Percentiles rank a stretch among this genome's conserved stretches.
Conservation (phyloP, 2,888 invertebrate genomes). For the Zaprionus bogoriensis region DNA sequence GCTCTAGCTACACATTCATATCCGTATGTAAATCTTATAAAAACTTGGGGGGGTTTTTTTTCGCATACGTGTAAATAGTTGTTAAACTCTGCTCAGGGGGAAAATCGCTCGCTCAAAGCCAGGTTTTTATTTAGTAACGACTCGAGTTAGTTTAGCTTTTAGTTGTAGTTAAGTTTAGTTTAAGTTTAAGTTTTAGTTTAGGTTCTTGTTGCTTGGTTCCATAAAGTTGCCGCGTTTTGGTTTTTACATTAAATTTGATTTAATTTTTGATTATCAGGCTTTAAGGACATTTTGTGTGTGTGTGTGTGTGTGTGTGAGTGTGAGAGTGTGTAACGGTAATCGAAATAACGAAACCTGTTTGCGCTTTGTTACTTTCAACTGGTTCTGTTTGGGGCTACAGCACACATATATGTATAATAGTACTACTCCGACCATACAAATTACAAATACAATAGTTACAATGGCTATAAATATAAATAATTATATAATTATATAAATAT, state of each 20-base stretch:
- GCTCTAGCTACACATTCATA: slow-evolving; percentile 20
- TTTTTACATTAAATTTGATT: slow-evolving; percentile 78
- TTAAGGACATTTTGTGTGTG: slow-evolving; percentile 9
- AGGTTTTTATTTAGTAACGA: too few species aligned
- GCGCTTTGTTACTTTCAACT: slow-evolving; percentile 27
- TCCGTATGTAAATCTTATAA: slow-evolving; percentile 52
- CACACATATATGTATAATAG: slow-evolving; percentile 49
- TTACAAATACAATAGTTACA: slow-evolving; percentile 32
- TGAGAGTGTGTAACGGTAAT: slow-evolving; percentile 7
- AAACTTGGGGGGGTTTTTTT: slow-evolving; percentile 10
- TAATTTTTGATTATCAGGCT: slow-evolving; percentile 81
- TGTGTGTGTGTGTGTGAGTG: slow-evolving; percentile 2
- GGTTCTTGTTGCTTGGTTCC: slow-evolving; percentile 64
- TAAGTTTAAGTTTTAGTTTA: slow-evolving; percentile 21
- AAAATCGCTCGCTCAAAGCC: slow-evolving; percentile 40
- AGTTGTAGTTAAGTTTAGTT: slow-evolving; percentile 11
- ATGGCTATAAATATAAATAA: slow-evolving; percentile 36
- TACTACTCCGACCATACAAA: slow-evolving; percentile 19
- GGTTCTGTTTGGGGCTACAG: slow-evolving; percentile 19
- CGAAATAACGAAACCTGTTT: slow-evolving; percentile 67
- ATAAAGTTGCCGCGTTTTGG: slow-evolving; percentile 48
- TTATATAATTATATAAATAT: slow-evolving; percentile 34
- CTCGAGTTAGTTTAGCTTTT: slow-evolving; percentile 1
- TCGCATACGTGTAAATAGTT: slow-evolving; percentile 45
- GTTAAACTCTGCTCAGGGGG: slow-evolving; percentile 42